phyloP scores from a whole-genome alignment of 2,888 invertebrate genomes.

The Lucinisca nassula region DNA sequence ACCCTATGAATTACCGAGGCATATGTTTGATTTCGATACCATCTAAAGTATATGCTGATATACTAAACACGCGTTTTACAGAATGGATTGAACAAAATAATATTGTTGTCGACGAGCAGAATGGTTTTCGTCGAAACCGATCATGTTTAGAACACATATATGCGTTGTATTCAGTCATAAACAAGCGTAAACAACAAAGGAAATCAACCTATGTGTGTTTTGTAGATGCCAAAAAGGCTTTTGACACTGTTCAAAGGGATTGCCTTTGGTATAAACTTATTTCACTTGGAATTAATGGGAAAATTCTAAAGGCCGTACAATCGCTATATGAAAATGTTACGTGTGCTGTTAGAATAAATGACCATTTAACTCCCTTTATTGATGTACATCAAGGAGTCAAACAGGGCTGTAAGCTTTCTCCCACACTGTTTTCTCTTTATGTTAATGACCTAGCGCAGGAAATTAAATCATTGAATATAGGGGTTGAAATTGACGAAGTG shows the following conservation, averaged over 20 bases:
- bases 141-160: not conserved
- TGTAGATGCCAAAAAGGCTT: constrained; percentile 14
- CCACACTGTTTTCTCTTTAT: too few relatives aligned
- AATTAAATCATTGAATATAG: not conserved
- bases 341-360: not conserved
- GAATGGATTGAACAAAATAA: too few relatives aligned
- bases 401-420: constrained; percentile 20
- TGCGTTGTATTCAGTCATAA: too few relatives aligned
- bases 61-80: too few relatives aligned
- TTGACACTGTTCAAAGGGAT: constrained; percentile 10
- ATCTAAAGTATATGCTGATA: too few relatives aligned
- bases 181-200: too few relatives aligned
- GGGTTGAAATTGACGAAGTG: not conserved
- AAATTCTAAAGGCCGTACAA: constrained; percentile 4
- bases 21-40: too few relatives aligned
- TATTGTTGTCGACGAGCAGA: not conserved
- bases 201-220: constrained; percentile 4
- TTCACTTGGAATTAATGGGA: not conserved
- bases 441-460: not conserved
- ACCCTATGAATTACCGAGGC: too few relatives aligned
- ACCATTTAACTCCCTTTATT: constrained; percentile 1
- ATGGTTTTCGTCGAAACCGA: not conserved
- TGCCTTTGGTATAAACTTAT: constrained; percentile 15
- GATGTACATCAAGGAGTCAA: not conserved
- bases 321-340: not conserved